phyloP scores from a whole-genome alignment of 2,113 vertebrate genomes.

The Anoplopoma fimbria region DNA sequence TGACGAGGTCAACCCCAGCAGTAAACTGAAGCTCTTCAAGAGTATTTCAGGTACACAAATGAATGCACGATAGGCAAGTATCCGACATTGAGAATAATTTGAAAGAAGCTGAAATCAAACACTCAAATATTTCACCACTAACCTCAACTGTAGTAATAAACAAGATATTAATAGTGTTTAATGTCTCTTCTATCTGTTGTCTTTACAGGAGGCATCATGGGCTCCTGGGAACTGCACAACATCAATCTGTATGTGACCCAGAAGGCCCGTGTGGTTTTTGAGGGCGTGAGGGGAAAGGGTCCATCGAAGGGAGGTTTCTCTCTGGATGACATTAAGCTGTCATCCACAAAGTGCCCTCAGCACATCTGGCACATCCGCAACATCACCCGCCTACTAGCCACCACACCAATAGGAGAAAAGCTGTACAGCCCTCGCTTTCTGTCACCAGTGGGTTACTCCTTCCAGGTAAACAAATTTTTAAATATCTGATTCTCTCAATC shows the following conservation, averaged over 20 bases:
- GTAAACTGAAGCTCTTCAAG: constrained; percentile 78
- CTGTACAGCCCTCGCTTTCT: constrained; percentile 87
- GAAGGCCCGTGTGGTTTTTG: constrained; percentile 88
- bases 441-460: constrained; percentile 89
- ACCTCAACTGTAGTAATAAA: background rate
- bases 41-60: constrained; percentile 84
- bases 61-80: background rate
- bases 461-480: constrained; percentile 78
- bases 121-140: background rate
- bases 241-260: constrained; percentile 78
- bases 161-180: background rate
- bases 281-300: constrained; percentile 79
- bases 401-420: constrained; percentile 47
- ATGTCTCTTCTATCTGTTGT: background rate
- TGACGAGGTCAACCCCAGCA: constrained; percentile 48
- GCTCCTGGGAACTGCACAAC: constrained; percentile 89
- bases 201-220: constrained; percentile 61
- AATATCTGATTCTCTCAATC: background rate
- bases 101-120: background rate
- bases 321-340: constrained; percentile 92
- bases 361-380: constrained; percentile 88
- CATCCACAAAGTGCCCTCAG: constrained; percentile 88
- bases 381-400: constrained; percentile 82
- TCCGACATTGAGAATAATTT: background rate
- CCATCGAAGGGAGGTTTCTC: constrained; percentile 87